phyloP scores from a whole-genome alignment of 2,113 vertebrate genomes.

The Nannobrachium achirus region DNA sequence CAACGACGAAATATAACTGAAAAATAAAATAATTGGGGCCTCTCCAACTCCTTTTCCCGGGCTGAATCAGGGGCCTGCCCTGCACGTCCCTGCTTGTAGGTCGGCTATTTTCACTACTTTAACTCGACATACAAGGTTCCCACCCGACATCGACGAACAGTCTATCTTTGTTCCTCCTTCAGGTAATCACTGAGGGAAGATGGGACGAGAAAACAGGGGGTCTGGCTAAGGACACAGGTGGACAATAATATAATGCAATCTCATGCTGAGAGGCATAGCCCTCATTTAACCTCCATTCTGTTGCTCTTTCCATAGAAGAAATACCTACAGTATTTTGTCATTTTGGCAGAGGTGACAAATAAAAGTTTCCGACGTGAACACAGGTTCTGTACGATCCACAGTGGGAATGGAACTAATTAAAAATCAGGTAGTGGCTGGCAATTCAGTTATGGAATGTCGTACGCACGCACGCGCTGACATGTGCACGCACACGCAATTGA shows the following conservation, averaged over 20 bases:
- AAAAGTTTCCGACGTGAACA: not conserved
- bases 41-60: too few relatives aligned
- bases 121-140: too few relatives aligned
- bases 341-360: not conserved
- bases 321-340: not conserved
- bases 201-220: too few relatives aligned
- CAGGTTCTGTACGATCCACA: not conserved
- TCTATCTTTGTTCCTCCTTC: too few relatives aligned
- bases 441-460: not conserved
- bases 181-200: conserved; percentile 24
- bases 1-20: too few relatives aligned
- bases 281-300: not conserved
- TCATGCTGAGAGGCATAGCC: not conserved
- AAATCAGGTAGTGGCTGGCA: not conserved
- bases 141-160: too few relatives aligned
- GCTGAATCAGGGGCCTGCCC: too few relatives aligned
- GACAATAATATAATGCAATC: not conserved
- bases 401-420: conserved; percentile 38
- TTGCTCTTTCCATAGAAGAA: not conserved
- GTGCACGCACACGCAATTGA: not conserved
- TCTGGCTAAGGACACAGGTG: too few relatives aligned
- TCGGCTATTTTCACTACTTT: too few relatives aligned
- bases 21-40: too few relatives aligned
- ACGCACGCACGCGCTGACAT: not conserved
- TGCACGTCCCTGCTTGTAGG: too few relatives aligned